Base-by-base conservation (phyloP, 2,888 invertebrate species). In the Tetragonisca angustula region DNA sequence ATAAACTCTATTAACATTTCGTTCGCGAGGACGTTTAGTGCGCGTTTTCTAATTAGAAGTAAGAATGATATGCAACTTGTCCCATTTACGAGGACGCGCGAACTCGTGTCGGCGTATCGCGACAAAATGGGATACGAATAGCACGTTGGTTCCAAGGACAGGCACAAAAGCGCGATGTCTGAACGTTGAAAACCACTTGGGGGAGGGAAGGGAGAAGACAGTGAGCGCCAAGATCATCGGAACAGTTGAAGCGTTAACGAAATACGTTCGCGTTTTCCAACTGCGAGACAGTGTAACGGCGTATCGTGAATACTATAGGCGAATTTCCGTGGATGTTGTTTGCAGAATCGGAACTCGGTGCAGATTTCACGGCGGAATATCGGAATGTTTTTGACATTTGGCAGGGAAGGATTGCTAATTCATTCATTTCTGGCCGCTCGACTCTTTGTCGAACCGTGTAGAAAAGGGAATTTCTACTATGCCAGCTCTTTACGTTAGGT, bases 311-410 rank as follows among this genome's bases (percentile, higher is more conserved):
- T 54, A 15, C 59, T 24, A 65, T 15, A 27, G 32, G 32, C 24
- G n/a, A 68, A 83, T 72, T 72, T 64, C 50, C 24, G 6, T 50
- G 54, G 61, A 71, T 61, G 73, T 81, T 61, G 73, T 81, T 81
- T 81, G n/a, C n/a, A 65, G 70, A 61, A 74, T 72, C 64, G 75
- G 75, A 72, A 69, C 52, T 69, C 72, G 19, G 3, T 56, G 67
- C 65, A 64, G 54, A 76, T 71, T 81, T 77, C 65, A 2, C 27
- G 76, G 17, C 79, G 67, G 78, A 68, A 84, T 84, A 88, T 84
- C 79, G 84, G 76, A 81, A 87, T 76, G 65, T 65, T 72, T 70
- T 43, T 68, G 75, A 13, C 52, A 43, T 43, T 9, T 9, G 17
- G 36, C 27, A 65, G 67, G 49, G 59, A 64, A 36, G 11, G 62